phyloP scores from a whole-genome alignment of 37 sponge, comb jelly and placozoan species.

The Axinella damicornis region DNA sequence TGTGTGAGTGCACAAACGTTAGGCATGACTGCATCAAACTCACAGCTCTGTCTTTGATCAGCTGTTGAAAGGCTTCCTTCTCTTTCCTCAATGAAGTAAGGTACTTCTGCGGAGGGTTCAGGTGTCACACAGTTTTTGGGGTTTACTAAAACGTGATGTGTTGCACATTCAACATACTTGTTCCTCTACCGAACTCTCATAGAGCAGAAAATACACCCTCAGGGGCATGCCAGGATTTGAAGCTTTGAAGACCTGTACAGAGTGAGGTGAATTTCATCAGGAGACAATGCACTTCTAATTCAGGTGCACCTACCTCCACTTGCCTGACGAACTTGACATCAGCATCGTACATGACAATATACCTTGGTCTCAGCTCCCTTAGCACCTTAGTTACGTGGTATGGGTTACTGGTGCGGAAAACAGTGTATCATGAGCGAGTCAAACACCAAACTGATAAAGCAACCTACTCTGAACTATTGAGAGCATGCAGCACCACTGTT shows the following conservation, averaged over 20 bases:
- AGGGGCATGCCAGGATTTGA: conserved; percentile 74
- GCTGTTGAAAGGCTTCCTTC: conserved; percentile 93
- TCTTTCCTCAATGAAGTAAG: conserved; percentile 87
- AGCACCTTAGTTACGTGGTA: conserved; percentile 64
- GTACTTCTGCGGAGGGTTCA: conserved; percentile 73
- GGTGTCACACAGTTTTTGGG: too few relatives aligned
- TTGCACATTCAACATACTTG: conserved; percentile 66
- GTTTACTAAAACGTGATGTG: too few relatives aligned
- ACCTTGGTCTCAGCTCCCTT: conserved; percentile 62
- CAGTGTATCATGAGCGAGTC: neutral
- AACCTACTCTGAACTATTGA: conserved; percentile 45
- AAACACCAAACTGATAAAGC: too few relatives aligned
- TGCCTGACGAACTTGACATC: conserved; percentile 88
- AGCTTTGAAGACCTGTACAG: conserved; percentile 80
- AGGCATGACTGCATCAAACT: conserved; percentile 30
- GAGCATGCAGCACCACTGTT: conserved; percentile 52
- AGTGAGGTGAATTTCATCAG: too few relatives aligned
- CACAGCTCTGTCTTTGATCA: conserved; percentile 89
- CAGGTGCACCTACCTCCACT: conserved; percentile 71
- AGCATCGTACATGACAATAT: conserved; percentile 90
- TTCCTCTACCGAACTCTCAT: conserved; percentile 97
- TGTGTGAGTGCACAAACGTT: too few relatives aligned
- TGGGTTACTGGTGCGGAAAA: conserved; percentile 45
- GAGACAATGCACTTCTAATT: too few relatives aligned
- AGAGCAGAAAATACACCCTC: conserved; percentile 95